Evolutionary conservation across 2,888 invertebrate genomes (phyloP), one percentile per base, ranked within the genome.

Genomic region (Sinohyriopsis cumingii): DNA sequence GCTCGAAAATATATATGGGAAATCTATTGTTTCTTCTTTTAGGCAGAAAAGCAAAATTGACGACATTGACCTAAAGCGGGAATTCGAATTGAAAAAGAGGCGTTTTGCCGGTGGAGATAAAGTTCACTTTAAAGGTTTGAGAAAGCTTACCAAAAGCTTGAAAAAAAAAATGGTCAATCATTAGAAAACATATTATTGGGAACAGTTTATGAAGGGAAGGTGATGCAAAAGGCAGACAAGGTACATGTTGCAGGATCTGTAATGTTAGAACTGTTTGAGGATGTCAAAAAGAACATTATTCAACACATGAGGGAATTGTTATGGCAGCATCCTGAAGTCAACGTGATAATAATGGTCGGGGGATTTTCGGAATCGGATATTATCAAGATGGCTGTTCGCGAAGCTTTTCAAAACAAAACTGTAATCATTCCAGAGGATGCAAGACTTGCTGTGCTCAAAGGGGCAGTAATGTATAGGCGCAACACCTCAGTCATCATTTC

Each of bases 381-480:
- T 25, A 59, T 79, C n/a, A 61, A 59, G 56, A 33, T 68, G 56
- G 70, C 70, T 12, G 59, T 79, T 9, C 63, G 57, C 45, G 18
- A 24, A 5, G 69, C 66, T 25, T 73, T 76, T 18, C 55, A 53
- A 15, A 18, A 28, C 18, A 55, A 55, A 22, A 22, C 45, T 22
- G 67, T 76, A 2, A 69, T 73, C 18, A 55, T 63, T n/a, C 76
- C 76, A 0, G 25, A 62, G 22, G 73, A 76, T 5, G 63, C 76
- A 25, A 68, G 62, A 5, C 24, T 65, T 45, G 73, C 73, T 7
- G 66, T 76, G 9, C 28, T 76, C 25, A 71, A 71, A 63, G 79
- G 79, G 28, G 79, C 77, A 15, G 79, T 79, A 5, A 71, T 77
- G 59, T 77, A 72, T 61, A 77, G 79, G n/a, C 69, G 72, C n/a